A percentile compares a stretch with the other conserved stretches of the same genome.
Evolutionary conservation across 2,797 vertebrate genomes (phyloP).

Genomic region (Loriculus beryllinus): DNA sequence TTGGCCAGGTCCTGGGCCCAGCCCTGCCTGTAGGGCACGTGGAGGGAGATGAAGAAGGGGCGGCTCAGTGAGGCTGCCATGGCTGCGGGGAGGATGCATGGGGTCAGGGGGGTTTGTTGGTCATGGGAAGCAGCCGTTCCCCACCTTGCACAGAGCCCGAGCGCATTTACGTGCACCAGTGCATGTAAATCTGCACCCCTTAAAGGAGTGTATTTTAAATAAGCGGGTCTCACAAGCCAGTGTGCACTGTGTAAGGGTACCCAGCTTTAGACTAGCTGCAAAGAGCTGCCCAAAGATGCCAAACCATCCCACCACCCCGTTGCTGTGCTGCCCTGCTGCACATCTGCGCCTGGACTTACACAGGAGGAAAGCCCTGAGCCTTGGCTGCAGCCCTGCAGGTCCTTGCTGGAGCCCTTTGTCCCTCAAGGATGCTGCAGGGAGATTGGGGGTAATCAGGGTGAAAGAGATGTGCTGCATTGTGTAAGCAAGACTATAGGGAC

Average conservation of each 20-base stretch:
- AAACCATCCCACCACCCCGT: not conserved
- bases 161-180: not conserved
- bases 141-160: not conserved
- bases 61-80: constrained; percentile 84
- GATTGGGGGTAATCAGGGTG: not conserved
- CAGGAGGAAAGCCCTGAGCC: not conserved
- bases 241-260: not conserved
- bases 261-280: not conserved
- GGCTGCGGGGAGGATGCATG: not conserved
- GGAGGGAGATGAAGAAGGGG: constrained; percentile 87
- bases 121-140: not conserved
- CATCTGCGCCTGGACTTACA: accelerated
- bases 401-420: not conserved
- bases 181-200: not conserved
- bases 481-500: not conserved
- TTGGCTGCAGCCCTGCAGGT: not conserved
- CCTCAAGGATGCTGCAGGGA: not conserved
- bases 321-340: not conserved
- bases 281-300: not conserved
- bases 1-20: constrained; percentile 78
- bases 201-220: not conserved
- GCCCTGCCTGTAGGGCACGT: constrained; percentile 79
- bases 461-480: not conserved
- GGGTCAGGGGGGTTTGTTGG: not conserved
- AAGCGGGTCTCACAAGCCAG: not conserved